phyloP scores from a whole-genome alignment of 2,888 invertebrate genomes.

The Odontomyia ornata region DNA sequence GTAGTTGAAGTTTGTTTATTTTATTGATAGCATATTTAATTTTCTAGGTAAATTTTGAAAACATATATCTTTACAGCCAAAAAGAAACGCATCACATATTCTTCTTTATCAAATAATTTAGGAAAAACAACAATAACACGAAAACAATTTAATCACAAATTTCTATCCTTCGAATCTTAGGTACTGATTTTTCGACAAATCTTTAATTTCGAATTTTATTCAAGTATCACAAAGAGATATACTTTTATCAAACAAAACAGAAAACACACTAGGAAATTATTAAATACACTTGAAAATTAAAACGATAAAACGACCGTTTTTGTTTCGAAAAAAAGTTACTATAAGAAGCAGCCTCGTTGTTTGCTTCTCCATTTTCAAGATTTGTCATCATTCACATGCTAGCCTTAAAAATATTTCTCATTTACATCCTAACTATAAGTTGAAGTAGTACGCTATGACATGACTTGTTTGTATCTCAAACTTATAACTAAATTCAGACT shows the following conservation, averaged over 20 bases:
- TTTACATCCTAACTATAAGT: neutral
- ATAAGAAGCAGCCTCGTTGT: slow-evolving; percentile 5
- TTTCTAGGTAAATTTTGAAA: slow-evolving; percentile 11
- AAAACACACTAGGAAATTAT: neutral
- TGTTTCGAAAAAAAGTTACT: neutral
- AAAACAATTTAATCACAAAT: slow-evolving; percentile 36
- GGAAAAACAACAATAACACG: slow-evolving; percentile 27
- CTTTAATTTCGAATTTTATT: slow-evolving; percentile 28
- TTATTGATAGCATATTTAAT: neutral
- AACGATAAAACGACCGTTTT: neutral
- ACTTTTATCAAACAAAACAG: slow-evolving; percentile 8
- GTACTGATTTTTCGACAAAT: slow-evolving; percentile 18
- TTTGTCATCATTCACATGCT: slow-evolving; percentile 11
- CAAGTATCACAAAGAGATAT: slow-evolving; percentile 38
- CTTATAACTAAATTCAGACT: slow-evolving; percentile 39
- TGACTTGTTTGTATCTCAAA: slow-evolving; percentile 31
- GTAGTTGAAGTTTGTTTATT: neutral
- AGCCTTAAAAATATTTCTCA: neutral
- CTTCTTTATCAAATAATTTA: slow-evolving; percentile 35
- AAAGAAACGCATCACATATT: slow-evolving; percentile 28
- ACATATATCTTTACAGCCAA: slow-evolving; percentile 18
- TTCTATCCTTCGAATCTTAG: slow-evolving; percentile 24
- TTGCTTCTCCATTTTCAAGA: neutral
- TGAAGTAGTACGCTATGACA: slow-evolving; percentile 35
- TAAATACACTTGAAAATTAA: neutral